phyloP scores from a whole-genome alignment of 2,888 invertebrate genomes.

The Protophormia terraenovae region DNA sequence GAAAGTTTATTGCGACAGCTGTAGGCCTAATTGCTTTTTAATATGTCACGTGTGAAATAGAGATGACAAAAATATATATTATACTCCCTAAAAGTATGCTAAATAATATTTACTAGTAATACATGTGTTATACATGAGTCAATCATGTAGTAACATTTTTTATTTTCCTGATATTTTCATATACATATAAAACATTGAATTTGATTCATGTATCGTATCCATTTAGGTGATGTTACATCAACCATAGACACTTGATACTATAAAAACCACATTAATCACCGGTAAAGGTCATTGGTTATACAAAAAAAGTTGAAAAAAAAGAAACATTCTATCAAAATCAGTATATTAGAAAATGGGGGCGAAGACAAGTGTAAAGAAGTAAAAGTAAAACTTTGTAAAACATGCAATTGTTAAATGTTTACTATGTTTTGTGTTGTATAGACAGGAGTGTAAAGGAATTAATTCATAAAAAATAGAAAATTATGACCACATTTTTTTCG shows the following conservation, averaged over 20 bases:
- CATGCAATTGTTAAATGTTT: conserved; percentile 28
- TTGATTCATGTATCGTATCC: not conserved
- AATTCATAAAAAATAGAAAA: not conserved
- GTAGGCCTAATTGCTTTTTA: not conserved
- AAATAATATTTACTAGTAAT: not conserved
- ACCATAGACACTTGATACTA: conserved; percentile 40
- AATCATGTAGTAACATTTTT: too few relatives aligned
- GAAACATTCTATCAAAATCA: not conserved
- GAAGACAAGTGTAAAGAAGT: not conserved
- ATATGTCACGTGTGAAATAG: not conserved
- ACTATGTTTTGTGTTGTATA: not conserved
- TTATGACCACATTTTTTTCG: too few relatives aligned
- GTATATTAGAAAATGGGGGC: conserved; percentile 16
- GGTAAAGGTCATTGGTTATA: conserved; percentile 50
- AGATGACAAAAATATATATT: not conserved
- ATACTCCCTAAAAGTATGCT: not conserved
- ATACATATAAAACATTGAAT: too few relatives aligned
- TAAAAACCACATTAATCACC: conserved; percentile 57
- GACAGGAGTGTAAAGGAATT: not conserved
- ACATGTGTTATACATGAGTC: not conserved
- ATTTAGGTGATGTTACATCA: conserved; percentile 36
- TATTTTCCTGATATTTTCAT: too few relatives aligned
- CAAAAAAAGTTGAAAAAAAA: not conserved
- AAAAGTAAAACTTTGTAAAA: not conserved
- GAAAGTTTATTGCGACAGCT: not conserved